Base-by-base conservation (phyloP, 2,797 vertebrate species). In the Pteronotus mesoamericanus region DNA sequence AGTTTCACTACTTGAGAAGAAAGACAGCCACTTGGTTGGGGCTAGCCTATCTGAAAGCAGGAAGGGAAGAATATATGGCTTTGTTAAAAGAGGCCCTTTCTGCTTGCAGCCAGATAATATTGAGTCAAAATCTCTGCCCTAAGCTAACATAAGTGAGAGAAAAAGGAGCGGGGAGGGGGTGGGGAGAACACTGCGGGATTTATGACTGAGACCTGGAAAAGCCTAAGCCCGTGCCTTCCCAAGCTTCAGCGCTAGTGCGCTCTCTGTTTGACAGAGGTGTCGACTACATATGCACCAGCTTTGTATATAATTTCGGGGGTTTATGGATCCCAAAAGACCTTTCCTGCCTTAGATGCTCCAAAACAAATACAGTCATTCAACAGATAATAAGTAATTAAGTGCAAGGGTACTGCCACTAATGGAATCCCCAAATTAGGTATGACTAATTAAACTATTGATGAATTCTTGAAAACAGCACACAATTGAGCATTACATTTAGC, bases 1-100 rank as follows among this genome's bases (percentile, higher is more conserved):
- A 71, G 15, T 79, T 91, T 69, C 55, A 84, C 66, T 96, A 12
- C n/a, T 75, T 85, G 86, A 80, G 34, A 94, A 89, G 80, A 93
- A 39, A 96, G 79, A 46, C 14, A n/a, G 55, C 9, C 66, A 53
- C 57, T 89, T 79, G 42, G 19, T 66, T 55, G n/a, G 53, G 11
- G 24, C 75, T 55, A 29, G 32, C 12, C 61, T 39, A 79, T 53
- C 61, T 34, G 91, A 91, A 93, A 95, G 64, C 42, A 86, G 44
- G 14, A 69, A 89, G 37, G 42, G 11, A 61, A 83, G 69, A 90
- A 86, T 59, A 46, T 48, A 59, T 22, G 53, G 77, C n/a, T 74
- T 82, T 92, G 80, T 93, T 94, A 71, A 87, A 88, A 87, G 46
- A 86, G 53, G 37, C 44, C 15, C 12, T 44, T 83, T 95, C 59